These are phyloP conservation scores for Triplophysa siluroides DNA, from an alignment of 2,113 vertebrate genomes.

Conservation along the genomic window DNA sequence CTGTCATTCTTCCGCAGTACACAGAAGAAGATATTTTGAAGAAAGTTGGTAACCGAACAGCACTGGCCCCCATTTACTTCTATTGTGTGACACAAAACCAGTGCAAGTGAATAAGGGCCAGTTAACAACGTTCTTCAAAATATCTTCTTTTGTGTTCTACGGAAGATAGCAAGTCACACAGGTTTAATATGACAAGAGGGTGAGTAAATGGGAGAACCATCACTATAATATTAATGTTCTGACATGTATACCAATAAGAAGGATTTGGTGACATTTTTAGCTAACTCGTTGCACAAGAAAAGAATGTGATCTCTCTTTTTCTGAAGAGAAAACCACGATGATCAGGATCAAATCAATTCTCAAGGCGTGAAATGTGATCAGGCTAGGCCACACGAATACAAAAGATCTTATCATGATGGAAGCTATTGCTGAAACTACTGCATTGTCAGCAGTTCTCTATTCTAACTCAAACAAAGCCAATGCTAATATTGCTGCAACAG, in stretches of 20 bases:
- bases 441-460: constrained; percentile 9
- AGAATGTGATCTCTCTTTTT: neutral
- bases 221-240: too few relatives aligned
- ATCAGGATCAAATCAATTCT: constrained; percentile 14
- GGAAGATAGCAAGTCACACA: too few relatives aligned
- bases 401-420: constrained; percentile 21
- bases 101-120: too few relatives aligned
- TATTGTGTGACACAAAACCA: too few relatives aligned
- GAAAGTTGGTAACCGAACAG: too few relatives aligned
- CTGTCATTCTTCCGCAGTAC: too few relatives aligned
- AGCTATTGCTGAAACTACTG: neutral
- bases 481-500: constrained; percentile 24
- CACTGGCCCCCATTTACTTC: too few relatives aligned
- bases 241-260: neutral
- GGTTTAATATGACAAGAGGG: too few relatives aligned
- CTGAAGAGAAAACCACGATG: neutral
- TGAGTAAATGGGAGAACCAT: too few relatives aligned
- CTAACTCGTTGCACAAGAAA: neutral
- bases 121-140: too few relatives aligned
- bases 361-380: constrained; percentile 32
- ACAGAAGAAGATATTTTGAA: too few relatives aligned
- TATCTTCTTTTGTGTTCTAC: too few relatives aligned
- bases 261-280: neutral
- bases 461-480: neutral
- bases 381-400: constrained; percentile 22